Evolutionary conservation across 1,140 invertebrate species (phyloP).

Genomic region (Anoplolepis gracilipes): DNA sequence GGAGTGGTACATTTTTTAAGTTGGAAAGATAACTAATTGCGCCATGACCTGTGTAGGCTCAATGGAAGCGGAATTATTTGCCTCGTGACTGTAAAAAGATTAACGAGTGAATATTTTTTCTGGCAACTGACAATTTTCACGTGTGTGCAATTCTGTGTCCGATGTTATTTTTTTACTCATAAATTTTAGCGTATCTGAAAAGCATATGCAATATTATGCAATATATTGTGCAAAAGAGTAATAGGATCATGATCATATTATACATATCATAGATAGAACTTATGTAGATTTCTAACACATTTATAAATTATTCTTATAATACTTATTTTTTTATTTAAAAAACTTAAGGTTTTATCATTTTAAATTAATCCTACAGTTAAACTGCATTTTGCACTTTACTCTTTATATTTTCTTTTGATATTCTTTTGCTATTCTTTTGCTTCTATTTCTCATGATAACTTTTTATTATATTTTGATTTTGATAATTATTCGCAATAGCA

Average conservation of each 20-base stretch:
- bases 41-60: not conserved
- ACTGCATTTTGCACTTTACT: not conserved
- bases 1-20: not conserved
- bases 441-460: too few species aligned
- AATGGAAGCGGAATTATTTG: slow-evolving; percentile 30
- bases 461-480: not conserved
- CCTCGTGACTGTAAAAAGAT: slow-evolving; percentile 1
- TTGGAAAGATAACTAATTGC: slow-evolving; percentile 26
- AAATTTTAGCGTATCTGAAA: not conserved
- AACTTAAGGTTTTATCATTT: not conserved
- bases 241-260: too few species aligned
- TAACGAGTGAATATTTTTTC: slow-evolving; percentile 33
- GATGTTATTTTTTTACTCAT: not conserved
- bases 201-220: too few species aligned
- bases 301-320: not conserved
- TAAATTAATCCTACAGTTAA: not conserved
- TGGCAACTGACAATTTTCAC: not conserved
- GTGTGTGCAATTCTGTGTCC: not conserved
- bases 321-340: slow-evolving; percentile 18
- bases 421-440: too few species aligned
- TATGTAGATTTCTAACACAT: not conserved
- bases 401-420: not conserved
- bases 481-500: not conserved
- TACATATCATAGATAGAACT: not conserved
- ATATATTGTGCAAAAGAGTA: too few species aligned